Percentiles rank a stretch among this genome's conserved stretches.
These are phyloP conservation scores for Mormoops blainvillei DNA, from an alignment of 2,113 vertebrate genomes.

Conservation along the genomic window DNA sequence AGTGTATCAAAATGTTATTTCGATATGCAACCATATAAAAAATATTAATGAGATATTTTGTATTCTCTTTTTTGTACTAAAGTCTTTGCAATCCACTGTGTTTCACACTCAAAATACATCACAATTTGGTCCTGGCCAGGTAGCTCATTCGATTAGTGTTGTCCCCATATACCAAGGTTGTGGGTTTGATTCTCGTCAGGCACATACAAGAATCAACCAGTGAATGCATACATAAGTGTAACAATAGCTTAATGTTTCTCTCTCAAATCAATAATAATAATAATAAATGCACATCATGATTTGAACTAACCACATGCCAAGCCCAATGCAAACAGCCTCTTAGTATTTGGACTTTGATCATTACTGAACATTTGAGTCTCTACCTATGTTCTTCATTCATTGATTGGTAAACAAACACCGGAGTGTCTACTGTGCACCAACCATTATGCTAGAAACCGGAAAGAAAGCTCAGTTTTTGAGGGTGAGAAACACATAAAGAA, in stretches of 20 bases:
- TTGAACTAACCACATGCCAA: not conserved
- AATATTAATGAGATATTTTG: conserved; percentile 13
- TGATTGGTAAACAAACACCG: not conserved
- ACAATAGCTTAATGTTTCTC: not conserved
- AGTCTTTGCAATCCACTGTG: not conserved
- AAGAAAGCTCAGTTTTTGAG: not conserved
- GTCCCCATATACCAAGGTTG: not conserved
- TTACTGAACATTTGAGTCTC: not conserved
- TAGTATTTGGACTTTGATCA: not conserved
- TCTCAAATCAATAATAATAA: not conserved
- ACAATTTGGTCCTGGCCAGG: not conserved
- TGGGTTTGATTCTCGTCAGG: not conserved
- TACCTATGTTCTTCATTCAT: not conserved
- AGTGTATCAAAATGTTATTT: conserved; percentile 8
- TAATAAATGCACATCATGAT: not conserved
- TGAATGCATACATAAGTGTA: not conserved
- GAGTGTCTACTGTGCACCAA: not conserved
- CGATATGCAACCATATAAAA: not conserved
- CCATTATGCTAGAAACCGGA: not conserved
- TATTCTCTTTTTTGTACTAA: not conserved
- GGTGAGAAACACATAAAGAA: not conserved
- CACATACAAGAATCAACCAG: not conserved
- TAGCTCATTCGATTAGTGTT: not conserved
- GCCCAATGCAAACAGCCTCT: not conserved
- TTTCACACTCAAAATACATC: not conserved